Conservation (phyloP, 2,113 vertebrate genomes). For the Aphyosemion australe region DNA sequence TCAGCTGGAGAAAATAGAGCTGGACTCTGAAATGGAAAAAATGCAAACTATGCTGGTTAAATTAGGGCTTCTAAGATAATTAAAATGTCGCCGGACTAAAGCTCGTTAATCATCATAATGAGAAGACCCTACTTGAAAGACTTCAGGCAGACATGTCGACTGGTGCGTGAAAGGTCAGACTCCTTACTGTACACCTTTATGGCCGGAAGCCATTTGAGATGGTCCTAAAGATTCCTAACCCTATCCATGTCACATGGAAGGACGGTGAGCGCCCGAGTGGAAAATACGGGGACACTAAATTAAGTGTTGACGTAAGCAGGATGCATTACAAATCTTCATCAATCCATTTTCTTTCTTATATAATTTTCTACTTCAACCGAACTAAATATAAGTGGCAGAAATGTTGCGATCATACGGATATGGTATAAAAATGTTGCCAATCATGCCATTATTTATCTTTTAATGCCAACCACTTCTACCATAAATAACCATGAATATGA, state of each 20-base stretch:
- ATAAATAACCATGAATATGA: too few species aligned
- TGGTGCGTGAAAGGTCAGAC: conserved; percentile 30
- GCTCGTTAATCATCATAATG: conserved; percentile 14
- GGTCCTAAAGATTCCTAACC: conserved; percentile 45
- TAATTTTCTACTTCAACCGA: too few species aligned
- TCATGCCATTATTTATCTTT: too few species aligned
- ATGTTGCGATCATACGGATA: too few species aligned
- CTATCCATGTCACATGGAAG: conserved; percentile 21
- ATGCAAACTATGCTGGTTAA: not conserved
- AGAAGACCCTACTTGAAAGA: conserved; percentile 11
- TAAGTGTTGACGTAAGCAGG: conserved; percentile 14
- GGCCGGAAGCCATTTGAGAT: conserved; percentile 50
- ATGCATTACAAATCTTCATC: conserved; percentile 1
- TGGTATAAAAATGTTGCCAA: too few species aligned
- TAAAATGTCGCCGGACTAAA: not conserved
- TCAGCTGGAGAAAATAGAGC: not conserved
- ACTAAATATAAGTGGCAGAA: too few species aligned
- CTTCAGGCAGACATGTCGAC: conserved; percentile 35
- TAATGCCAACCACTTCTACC: too few species aligned
- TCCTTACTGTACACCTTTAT: conserved; percentile 14
- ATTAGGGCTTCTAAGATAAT: not conserved
- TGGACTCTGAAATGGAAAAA: not conserved
- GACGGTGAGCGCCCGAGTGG: conserved; percentile 17
- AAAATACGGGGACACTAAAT: conserved; percentile 32
- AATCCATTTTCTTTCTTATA: not conserved